Evolutionary conservation across 2,797 vertebrate species (phyloP), one percentile per base, ranked within the genome.

Genomic region (Darevskia mixta): DNA sequence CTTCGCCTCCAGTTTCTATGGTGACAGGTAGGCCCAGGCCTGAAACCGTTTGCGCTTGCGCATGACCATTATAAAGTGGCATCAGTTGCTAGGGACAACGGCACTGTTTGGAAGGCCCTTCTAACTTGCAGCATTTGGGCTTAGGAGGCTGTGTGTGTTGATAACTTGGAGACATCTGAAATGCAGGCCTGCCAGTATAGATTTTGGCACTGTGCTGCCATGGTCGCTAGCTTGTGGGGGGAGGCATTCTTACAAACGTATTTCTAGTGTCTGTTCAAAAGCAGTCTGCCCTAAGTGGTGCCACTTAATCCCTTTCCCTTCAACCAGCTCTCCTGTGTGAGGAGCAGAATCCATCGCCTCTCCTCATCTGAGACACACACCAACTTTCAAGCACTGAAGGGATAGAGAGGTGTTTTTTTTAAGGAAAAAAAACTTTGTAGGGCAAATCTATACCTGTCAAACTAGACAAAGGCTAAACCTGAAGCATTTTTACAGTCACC

Each of bases 1-100:
- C 93, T 93, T 89, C 61, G 87, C 95, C 94, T 96, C 93, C 94
- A 80, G 95, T 96, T 96, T 94, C 95, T 92, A 92, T 95, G 95
- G 94, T 94, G 93, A 94, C 87, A 77, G 92, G 94, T 93, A 95
- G 94, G 94, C 95, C 95, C 89, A 87, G 92, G 95, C 94, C 94
- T 95, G 86, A 89, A 89, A 83, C 15, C 25, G 32, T 87, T 38
- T 83, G 86, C 83, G 15, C 92, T 92, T 95, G 93, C 92, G 91
- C 79, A 66, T 87, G 93, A 93, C 94, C 93, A 83, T 92, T 89
- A 89, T 90, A 86, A 85, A 55, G 86, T 91, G 93, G 91, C 92
- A 78, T 82, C 87, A 75, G 96, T 95, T 96, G 96, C 96, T 93
- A 95, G 86, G 91, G 93, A 91, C 94, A 92, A 96, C 93, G 13